Evolutionary conservation across 2,888 invertebrate species (phyloP).

Genomic region (Chelonus formosanus): DNA sequence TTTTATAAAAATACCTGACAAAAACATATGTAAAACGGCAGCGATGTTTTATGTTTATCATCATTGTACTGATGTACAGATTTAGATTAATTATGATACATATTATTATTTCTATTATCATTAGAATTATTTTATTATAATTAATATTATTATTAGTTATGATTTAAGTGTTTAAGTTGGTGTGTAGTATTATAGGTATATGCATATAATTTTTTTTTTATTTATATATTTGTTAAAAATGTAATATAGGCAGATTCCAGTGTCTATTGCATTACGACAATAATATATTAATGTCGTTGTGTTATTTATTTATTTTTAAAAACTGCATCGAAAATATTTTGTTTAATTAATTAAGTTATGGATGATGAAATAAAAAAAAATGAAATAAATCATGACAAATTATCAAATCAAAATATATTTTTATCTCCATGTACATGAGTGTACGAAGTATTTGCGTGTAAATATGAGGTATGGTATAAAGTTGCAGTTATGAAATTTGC

Average conservation of each 20-base stretch:
- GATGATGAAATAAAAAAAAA: constrained; percentile 19
- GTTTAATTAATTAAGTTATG: background rate
- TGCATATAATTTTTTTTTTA: constrained; percentile 33
- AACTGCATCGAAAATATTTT: constrained; percentile 26
- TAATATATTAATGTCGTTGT: constrained; percentile 15
- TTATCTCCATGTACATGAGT: constrained; percentile 33
- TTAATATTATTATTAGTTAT: too few species aligned
- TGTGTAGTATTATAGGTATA: constrained; percentile 10
- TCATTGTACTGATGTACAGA: too few species aligned
- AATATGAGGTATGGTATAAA: constrained; percentile 50
- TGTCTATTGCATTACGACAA: constrained; percentile 42
- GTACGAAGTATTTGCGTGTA: constrained; percentile 33
- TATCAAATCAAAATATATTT: constrained; percentile 36
- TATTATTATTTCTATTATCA: too few species aligned
- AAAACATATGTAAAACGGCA: too few species aligned
- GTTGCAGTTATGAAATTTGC: constrained; percentile 49
- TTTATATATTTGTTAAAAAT: constrained; percentile 30
- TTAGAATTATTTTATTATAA: too few species aligned
- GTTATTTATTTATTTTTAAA: constrained; percentile 6
- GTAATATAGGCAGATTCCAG: constrained; percentile 43
- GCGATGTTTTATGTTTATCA: too few species aligned
- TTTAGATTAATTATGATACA: too few species aligned
- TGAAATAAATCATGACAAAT: constrained; percentile 25
- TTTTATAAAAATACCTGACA: too few species aligned
- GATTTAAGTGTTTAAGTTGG: too few species aligned